Conservation (phyloP, 2,888 invertebrate species). For the Eristalis pertinax region DNA sequence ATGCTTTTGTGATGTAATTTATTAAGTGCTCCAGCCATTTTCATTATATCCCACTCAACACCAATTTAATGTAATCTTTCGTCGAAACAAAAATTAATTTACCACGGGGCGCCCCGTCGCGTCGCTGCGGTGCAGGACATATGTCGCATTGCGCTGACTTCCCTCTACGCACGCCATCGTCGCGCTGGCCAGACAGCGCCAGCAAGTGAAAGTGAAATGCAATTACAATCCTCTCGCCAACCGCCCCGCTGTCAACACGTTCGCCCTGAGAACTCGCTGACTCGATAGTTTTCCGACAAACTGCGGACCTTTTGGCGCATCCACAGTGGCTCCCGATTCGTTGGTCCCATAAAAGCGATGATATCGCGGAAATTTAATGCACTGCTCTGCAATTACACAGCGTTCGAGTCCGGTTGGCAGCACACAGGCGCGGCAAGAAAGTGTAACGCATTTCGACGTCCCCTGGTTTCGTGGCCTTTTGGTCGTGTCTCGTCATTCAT, state of each 20-base stretch:
- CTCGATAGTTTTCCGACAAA: not conserved
- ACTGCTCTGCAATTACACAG: slow-evolving; percentile 54
- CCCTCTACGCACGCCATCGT: slow-evolving; percentile 6
- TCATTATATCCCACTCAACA: slow-evolving; percentile 58
- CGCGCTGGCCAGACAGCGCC: not conserved
- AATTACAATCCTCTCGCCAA: slow-evolving; percentile 10
- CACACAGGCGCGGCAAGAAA: not conserved
- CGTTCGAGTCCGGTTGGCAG: not conserved
- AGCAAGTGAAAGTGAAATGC: slow-evolving; percentile 60
- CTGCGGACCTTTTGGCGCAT: not conserved
- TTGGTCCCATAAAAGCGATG: slow-evolving; percentile 55
- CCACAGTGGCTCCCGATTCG: not conserved
- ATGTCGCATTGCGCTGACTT: slow-evolving; percentile 55
- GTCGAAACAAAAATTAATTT: slow-evolving; percentile 49
- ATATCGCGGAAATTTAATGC: slow-evolving; percentile 63
- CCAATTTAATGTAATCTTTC: slow-evolving; percentile 55
- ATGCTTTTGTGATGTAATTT: slow-evolving; percentile 13
- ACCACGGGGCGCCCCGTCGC: not conserved
- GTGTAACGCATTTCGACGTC: not conserved
- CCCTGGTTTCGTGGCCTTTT: not conserved
- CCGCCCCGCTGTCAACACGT: not conserved
- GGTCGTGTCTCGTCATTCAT: not conserved
- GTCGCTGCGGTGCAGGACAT: slow-evolving; percentile 4
- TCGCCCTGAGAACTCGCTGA: not conserved
- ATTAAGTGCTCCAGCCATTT: slow-evolving; percentile 13